Percentiles rank a stretch among this genome's conserved stretches.
Conservation (phyloP, 92 coral and sea anemone genomes). For the Heliopora coerulea region DNA sequence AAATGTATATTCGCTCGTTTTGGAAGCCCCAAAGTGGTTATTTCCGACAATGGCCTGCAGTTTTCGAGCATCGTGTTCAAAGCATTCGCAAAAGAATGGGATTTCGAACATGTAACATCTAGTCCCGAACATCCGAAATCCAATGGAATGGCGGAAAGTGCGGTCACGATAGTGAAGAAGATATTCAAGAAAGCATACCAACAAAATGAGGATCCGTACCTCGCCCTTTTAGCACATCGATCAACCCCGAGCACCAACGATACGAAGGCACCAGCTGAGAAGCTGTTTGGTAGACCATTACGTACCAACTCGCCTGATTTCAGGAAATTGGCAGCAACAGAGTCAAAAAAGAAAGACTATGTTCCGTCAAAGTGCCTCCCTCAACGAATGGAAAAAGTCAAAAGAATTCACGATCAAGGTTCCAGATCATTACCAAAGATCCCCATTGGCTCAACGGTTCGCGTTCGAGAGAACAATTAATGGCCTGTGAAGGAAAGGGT, state of each 20-base stretch:
- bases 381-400: too few relatives aligned
- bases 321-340: background rate
- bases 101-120: constrained; percentile 19
- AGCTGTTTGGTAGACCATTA: background rate
- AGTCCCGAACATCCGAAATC: constrained; percentile 17
- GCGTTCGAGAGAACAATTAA: constrained; percentile 29
- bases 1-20: background rate
- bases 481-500: constrained; percentile 39
- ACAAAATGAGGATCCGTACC: background rate
- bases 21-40: constrained; percentile 12
- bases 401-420: constrained; percentile 14
- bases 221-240: constrained; percentile 1
- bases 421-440: constrained; percentile 16
- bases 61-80: constrained; percentile 7
- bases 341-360: background rate
- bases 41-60: constrained; percentile 24
- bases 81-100: constrained; percentile 18
- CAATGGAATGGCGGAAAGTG: constrained; percentile 11
- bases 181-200: constrained; percentile 19
- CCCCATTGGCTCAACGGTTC: constrained; percentile 34
- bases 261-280: constrained; percentile 7
- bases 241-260: constrained; percentile 13
- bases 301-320: background rate
- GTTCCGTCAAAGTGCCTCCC: too few relatives aligned
- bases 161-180: constrained; percentile 8